Evolutionary conservation across 2,797 vertebrate genomes (phyloP).

Genomic region (Podarcis lilfordi): DNA sequence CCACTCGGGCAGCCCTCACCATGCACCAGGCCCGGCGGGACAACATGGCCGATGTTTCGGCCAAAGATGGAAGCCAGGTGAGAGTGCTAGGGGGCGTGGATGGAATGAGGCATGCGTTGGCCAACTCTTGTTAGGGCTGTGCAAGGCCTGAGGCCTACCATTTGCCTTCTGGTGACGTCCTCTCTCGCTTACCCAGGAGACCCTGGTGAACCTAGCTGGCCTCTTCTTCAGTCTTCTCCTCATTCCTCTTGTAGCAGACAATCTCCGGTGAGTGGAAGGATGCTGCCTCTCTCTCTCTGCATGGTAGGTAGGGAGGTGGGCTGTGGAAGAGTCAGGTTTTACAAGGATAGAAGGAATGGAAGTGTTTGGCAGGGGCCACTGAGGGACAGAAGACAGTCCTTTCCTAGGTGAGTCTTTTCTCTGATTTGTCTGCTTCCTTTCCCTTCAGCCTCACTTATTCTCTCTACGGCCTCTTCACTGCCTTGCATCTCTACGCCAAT

Average conservation of each 20-base stretch:
- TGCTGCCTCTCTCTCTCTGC: rapidly evolving
- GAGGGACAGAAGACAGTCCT: too few relatives aligned
- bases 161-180: not conserved
- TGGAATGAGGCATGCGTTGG: not conserved
- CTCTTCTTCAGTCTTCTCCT: slow-evolving; percentile 87
- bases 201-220: slow-evolving; percentile 88
- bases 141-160: not conserved
- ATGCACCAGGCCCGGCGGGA: slow-evolving; percentile 92
- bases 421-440: not conserved
- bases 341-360: not conserved
- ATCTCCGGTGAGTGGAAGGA: slow-evolving; percentile 76
- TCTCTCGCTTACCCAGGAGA: slow-evolving; percentile 80
- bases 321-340: not conserved
- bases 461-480: slow-evolving; percentile 87
- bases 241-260: slow-evolving; percentile 85
- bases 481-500: slow-evolving; percentile 89
- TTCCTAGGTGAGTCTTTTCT: not conserved
- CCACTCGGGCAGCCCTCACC: slow-evolving; percentile 90
- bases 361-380: not conserved
- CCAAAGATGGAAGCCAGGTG: slow-evolving; percentile 94
- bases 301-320: not conserved
- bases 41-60: slow-evolving; percentile 95
- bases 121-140: too few relatives aligned
- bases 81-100: not conserved
- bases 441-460: slow-evolving; percentile 81